Evolutionary conservation across 2,797 vertebrate genomes (phyloP).

Genomic region (Australoheros facetus): DNA sequence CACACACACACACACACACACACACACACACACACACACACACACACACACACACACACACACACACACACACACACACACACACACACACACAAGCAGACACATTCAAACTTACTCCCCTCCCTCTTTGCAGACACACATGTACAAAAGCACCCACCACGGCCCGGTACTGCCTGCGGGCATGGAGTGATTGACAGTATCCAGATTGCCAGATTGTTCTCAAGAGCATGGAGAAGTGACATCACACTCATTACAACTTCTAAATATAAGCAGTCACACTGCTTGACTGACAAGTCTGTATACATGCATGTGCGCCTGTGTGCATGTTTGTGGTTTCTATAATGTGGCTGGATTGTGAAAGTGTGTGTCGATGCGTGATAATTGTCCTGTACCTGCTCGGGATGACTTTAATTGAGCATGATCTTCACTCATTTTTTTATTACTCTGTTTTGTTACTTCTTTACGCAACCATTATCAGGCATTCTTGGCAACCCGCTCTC

Average conservation of each 20-base stretch:
- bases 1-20: constrained; percentile 37
- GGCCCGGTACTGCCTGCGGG: constrained; percentile 52
- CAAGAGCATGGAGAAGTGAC: constrained; percentile 75
- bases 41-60: constrained; percentile 37
- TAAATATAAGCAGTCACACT: constrained; percentile 79
- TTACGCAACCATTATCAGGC: not conserved
- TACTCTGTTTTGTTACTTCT: not conserved
- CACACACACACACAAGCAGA: constrained; percentile 32
- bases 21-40: constrained; percentile 24
- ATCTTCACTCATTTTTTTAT: not conserved
- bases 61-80: too few species aligned
- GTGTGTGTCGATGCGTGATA: constrained; percentile 18
- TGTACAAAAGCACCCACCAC: constrained; percentile 22
- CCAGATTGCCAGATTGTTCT: constrained; percentile 82
- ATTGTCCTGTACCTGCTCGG: not conserved
- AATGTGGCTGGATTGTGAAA: constrained; percentile 26
- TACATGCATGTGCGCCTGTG: constrained; percentile 56
- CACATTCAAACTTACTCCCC: constrained; percentile 27
- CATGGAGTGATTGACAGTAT: constrained; percentile 75
- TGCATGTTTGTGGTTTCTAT: constrained; percentile 33
- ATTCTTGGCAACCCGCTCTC: not conserved
- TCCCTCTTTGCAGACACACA: not conserved
- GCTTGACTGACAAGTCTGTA: constrained; percentile 74
- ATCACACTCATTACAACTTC: constrained; percentile 81
- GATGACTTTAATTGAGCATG: constrained; percentile 9